A percentile compares a stretch with the other conserved stretches of the same genome.
Evolutionary conservation across 2,113 vertebrate species (phyloP).

Genomic region (Bubo blakistoni): DNA sequence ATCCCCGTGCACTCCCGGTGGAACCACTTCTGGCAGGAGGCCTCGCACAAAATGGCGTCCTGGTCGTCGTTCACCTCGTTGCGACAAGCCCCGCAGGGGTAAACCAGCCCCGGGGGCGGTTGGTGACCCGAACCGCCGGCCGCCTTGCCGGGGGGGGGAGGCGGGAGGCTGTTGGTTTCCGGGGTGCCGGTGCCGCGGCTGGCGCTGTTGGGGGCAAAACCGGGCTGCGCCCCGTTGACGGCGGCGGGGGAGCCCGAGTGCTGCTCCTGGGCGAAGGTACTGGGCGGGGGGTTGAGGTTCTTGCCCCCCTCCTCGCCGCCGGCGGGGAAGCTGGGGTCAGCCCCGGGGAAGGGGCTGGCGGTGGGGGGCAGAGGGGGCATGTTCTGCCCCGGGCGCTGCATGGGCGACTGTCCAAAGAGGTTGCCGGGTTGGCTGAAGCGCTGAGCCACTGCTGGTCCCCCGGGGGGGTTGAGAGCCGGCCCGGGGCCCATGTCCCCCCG

Average conservation of each 20-base stretch:
- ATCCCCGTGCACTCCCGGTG: conserved; percentile 96
- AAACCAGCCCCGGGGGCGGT: conserved; percentile 79
- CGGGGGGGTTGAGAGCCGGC: conserved; percentile 78
- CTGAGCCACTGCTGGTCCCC: conserved; percentile 62
- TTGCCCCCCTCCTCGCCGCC: conserved; percentile 73
- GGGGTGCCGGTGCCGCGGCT: conserved; percentile 74
- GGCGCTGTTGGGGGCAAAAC: conserved; percentile 40
- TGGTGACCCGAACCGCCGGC: conserved; percentile 60
- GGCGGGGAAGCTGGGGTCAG: conserved; percentile 66
- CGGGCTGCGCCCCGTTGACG: conserved; percentile 73
- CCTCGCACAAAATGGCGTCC: conserved; percentile 95
- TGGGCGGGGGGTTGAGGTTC: conserved; percentile 52
- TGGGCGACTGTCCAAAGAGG: conserved; percentile 87
- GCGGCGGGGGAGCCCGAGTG: conserved; percentile 69
- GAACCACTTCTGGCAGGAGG: conserved; percentile 97
- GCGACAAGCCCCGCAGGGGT: conserved; percentile 90
- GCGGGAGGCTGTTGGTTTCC: conserved; percentile 67
- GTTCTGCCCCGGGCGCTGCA: conserved; percentile 80
- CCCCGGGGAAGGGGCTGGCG: conserved; percentile 78
- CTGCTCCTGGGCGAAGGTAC: conserved; percentile 67
- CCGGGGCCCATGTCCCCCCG: conserved; percentile 79
- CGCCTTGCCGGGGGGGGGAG: background rate
- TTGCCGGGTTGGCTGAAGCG: conserved; percentile 81
- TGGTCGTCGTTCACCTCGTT: conserved; percentile 96
- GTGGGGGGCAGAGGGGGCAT: conserved; percentile 82